Conservation (phyloP, 2,797 vertebrate genomes). For the Amniataba percoides region DNA sequence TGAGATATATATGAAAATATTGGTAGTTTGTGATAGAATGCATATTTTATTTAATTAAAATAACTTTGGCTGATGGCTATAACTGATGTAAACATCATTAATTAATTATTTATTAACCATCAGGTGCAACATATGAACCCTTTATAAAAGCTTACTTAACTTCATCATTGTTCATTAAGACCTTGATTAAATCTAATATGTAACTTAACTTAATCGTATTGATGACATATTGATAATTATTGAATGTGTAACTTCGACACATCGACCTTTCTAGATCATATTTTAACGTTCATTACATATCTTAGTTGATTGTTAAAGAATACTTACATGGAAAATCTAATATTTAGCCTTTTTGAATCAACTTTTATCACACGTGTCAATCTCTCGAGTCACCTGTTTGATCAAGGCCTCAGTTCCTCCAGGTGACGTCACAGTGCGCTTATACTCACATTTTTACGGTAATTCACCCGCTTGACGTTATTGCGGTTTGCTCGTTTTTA, state of each 20-base stretch:
- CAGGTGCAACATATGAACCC: not conserved
- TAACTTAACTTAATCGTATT: not conserved
- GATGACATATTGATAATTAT: not conserved
- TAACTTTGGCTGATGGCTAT: not conserved
- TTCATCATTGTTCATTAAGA: no score
- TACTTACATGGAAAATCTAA: not conserved
- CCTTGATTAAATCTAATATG: not conserved
- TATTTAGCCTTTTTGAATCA: not conserved
- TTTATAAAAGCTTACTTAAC: not conserved
- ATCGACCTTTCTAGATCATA: not conserved
- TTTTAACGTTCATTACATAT: not conserved
- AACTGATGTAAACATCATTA: not conserved
- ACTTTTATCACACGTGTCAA: not conserved
- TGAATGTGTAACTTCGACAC: not conserved
- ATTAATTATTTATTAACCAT: not conserved
- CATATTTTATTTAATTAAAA: not conserved
- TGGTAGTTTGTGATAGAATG: not conserved
- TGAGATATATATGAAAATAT: not conserved
- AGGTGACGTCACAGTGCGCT: not conserved
- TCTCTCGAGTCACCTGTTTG: not conserved
- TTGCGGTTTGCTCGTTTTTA: not conserved
- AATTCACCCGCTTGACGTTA: slow-evolving; percentile 6
- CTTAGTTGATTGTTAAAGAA: not conserved
- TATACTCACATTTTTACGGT: slow-evolving; percentile 49
- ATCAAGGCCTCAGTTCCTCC: not conserved